Evolutionary conservation across 2,888 invertebrate species (phyloP).

Genomic region (Rhorus exstirpatorius): DNA sequence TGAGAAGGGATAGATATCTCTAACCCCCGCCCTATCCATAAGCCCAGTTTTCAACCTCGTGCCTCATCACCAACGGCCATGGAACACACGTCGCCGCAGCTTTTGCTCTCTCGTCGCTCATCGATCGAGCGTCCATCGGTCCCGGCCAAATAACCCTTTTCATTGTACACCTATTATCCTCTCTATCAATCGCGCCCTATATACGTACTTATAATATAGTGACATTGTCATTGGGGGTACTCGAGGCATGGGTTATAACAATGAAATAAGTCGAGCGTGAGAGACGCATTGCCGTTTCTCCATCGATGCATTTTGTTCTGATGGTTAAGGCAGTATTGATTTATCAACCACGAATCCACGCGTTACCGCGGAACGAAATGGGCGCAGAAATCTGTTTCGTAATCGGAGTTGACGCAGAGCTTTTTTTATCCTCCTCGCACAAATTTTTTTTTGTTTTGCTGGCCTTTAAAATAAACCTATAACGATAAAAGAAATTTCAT

Average conservation of each 20-base stretch:
- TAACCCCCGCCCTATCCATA: constrained; percentile 4
- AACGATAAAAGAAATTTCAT: no score
- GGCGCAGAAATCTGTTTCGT: neutral
- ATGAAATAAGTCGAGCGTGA: constrained; percentile 57
- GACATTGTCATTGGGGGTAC: no score
- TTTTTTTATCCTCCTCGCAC: no score
- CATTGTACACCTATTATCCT: constrained; percentile 61
- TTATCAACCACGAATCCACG: constrained; percentile 1
- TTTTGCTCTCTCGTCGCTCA: constrained; percentile 53
- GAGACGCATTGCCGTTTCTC: constrained; percentile 37
- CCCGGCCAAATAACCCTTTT: constrained; percentile 66
- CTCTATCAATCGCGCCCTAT: constrained; percentile 40
- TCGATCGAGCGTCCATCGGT: constrained; percentile 48
- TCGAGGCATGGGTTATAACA: constrained; percentile 10
- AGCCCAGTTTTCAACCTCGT: constrained; percentile 47
- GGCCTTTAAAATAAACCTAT: no score
- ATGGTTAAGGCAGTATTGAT: constrained; percentile 12
- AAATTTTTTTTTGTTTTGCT: no score
- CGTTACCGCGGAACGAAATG: neutral
- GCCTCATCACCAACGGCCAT: constrained; percentile 15
- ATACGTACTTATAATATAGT: neutral
- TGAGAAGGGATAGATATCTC: constrained; percentile 1
- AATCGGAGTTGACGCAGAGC: neutral
- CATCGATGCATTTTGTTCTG: constrained; percentile 9
- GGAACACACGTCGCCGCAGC: constrained; percentile 25